These are phyloP conservation scores for Drosophila persimilis DNA, from an alignment of 1,140 invertebrate genomes.

Conservation along the genomic window DNA sequence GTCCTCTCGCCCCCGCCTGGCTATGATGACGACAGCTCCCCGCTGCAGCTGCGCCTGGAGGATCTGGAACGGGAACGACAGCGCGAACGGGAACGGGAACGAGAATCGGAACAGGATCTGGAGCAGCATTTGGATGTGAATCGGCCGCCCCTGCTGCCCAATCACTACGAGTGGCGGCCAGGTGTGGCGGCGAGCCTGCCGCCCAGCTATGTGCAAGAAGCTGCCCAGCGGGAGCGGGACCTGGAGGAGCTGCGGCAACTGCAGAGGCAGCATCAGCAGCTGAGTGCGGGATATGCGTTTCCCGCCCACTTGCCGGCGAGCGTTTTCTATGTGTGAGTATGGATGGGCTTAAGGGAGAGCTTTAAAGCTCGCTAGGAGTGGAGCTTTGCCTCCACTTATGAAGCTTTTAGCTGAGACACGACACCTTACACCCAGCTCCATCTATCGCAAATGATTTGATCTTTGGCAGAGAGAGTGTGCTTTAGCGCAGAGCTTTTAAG, in stretches of 20 bases:
- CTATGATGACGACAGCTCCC: conserved; percentile 60
- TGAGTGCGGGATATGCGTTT: conserved; percentile 64
- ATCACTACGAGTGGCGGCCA: conserved; percentile 63
- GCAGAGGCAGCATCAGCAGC: conserved; percentile 61
- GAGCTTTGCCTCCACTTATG: no score
- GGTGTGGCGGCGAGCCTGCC: conserved; percentile 61
- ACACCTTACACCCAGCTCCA: no score
- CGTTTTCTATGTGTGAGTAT: conserved; percentile 58
- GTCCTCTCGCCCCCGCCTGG: conserved; percentile 31
- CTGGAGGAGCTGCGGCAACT: conserved; percentile 45
- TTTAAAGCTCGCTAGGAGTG: not conserved
- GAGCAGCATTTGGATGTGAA: conserved; percentile 48
- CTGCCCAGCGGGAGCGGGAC: conserved; percentile 46
- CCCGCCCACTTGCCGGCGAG: conserved; percentile 40
- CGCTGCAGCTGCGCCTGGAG: conserved; percentile 52
- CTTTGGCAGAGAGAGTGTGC: no score
- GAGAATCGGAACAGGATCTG: conserved; percentile 38
- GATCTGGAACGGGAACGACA: conserved; percentile 63
- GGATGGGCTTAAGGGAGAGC: not conserved
- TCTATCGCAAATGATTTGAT: no score
- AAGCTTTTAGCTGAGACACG: no score
- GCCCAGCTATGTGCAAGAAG: conserved; percentile 60
- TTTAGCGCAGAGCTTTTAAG: no score
- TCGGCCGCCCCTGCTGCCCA: conserved; percentile 58
- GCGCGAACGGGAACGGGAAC: conserved; percentile 51